phyloP scores from a whole-genome alignment of 2,888 invertebrate genomes.

The Arctia plantaginis region DNA sequence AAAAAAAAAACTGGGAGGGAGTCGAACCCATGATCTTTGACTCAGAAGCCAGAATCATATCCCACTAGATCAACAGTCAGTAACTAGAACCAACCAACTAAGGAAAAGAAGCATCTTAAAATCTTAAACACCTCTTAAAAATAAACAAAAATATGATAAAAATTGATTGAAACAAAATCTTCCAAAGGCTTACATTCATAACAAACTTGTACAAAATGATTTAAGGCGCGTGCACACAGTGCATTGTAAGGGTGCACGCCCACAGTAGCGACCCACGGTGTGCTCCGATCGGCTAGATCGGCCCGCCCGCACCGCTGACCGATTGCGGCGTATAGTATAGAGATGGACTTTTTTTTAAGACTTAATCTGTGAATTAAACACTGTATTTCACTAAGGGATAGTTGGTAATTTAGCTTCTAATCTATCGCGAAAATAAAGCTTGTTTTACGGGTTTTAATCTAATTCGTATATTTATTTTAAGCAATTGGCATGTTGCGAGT shows the following conservation, averaged over 20 bases:
- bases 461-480: too few species aligned
- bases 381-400: too few species aligned
- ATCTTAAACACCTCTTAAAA: not conserved
- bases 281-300: slow-evolving; percentile 69
- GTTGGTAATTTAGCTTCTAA: not conserved
- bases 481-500: too few species aligned
- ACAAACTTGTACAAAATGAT: slow-evolving; percentile 61
- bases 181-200: slow-evolving; percentile 34
- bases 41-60: not conserved
- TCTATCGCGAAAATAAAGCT: too few species aligned
- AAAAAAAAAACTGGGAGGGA: not conserved
- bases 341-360: slow-evolving; percentile 55
- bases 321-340: slow-evolving; percentile 44
- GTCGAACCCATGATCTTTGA: not conserved
- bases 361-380: too few species aligned
- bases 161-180: slow-evolving; percentile 37
- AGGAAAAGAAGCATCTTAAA: too few species aligned
- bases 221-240: slow-evolving; percentile 67
- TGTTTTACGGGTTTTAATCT: too few species aligned
- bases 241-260: slow-evolving; percentile 75
- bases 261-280: slow-evolving; percentile 80
- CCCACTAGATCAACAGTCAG: not conserved
- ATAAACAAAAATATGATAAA: slow-evolving; percentile 16
- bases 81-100: not conserved
- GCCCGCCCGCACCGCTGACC: slow-evolving; percentile 77